Evolutionary conservation across 2,113 vertebrate genomes (phyloP), one percentile per base, ranked within the genome.

Genomic region (Budorcas taxicolor): DNA sequence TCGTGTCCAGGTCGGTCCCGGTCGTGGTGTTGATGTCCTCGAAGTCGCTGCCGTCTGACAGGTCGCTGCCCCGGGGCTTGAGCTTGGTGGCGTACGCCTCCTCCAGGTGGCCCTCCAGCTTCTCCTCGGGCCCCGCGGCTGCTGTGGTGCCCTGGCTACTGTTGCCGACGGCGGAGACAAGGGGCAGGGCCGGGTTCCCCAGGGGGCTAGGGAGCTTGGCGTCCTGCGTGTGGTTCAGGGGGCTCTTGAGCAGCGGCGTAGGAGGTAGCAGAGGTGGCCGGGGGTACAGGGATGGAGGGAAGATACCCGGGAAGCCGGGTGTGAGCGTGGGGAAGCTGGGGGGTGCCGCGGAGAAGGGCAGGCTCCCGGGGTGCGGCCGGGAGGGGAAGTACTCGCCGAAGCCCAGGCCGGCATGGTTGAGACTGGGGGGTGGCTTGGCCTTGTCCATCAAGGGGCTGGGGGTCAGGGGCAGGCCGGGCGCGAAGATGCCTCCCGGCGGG

Each of bases 11-110:
- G 97, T 99, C 99, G 0, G 99, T 99, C 60, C 99, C 99, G 0
- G 99, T 99, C 50, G 99, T 99, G 12, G 99, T 99, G 96, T 99
- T 99, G 97, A 99, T 97, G 2, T 99, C 99, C 99, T 99, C 99
- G n/a, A 99, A 99, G 99, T 99, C 99, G 3, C 99, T 99, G 90
- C 99, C 99, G 0, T 99, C 99, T 0, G 99, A 99, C 98, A 99
- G 93, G 96, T 99, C 99, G 1, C 99, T 99, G 98, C 99, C 98
- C 99, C 99, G 99, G 23, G 99, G 98, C 98, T 99, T 99, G 97
- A 98, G 98, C 98, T 99, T 99, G 71, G 99, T 99, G 57, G 99
- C 99, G 36, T 99, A 99, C 15, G 99, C 98, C 87, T 99, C 99
- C 80, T 99, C 99, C 97, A 99, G 98, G 98, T 98, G 98, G 87